phyloP scores from a whole-genome alignment of 2,113 vertebrate genomes.

The Odocoileus hemionus region DNA sequence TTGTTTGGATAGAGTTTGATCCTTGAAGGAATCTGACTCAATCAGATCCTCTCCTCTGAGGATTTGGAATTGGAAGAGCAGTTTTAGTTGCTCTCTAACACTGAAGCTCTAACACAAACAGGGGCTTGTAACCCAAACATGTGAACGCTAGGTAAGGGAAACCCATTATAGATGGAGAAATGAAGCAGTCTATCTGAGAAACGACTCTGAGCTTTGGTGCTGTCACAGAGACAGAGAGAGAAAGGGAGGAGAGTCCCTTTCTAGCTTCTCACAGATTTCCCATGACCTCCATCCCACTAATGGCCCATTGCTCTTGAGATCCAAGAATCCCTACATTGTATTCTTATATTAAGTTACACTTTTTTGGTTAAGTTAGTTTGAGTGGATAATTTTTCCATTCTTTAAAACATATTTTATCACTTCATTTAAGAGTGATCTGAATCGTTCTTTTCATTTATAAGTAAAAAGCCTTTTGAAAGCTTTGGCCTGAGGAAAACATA shows the following conservation, averaged over 20 bases:
- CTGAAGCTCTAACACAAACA: neutral
- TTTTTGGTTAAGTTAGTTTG: neutral
- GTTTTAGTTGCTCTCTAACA: neutral
- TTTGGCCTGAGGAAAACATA: neutral
- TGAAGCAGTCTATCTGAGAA: neutral
- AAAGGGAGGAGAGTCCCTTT: neutral
- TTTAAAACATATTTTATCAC: neutral
- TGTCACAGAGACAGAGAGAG: neutral
- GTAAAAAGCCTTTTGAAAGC: constrained; percentile 7
- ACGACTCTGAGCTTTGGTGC: neutral
- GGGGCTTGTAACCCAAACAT: neutral
- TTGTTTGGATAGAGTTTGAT: neutral
- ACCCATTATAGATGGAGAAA: neutral
- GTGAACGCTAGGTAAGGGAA: neutral
- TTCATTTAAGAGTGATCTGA: neutral
- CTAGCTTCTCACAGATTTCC: neutral
- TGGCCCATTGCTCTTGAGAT: neutral
- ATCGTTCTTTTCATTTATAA: neutral
- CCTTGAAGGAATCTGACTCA: neutral
- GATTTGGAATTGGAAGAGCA: neutral
- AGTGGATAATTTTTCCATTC: constrained; percentile 3
- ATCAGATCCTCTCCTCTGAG: neutral
- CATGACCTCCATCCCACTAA: neutral
- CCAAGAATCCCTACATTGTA: neutral
- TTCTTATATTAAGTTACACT: neutral